Percentiles rank a stretch among this genome's conserved stretches.
phyloP scores from a whole-genome alignment of 2,797 vertebrate species.

The Synanceia verrucosa region DNA sequence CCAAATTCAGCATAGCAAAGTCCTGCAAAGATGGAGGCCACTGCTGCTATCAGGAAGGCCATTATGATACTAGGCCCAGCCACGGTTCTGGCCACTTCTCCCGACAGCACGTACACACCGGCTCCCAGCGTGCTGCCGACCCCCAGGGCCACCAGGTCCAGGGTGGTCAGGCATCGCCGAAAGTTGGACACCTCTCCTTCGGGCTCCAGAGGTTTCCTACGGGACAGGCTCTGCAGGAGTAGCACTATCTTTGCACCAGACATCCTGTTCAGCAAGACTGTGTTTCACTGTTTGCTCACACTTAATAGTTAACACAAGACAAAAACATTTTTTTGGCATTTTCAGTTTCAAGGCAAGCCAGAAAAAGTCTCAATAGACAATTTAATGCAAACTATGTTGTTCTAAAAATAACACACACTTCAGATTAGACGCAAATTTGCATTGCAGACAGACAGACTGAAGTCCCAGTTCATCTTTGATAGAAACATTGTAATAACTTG shows the following conservation, averaged over 20 bases:
- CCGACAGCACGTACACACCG: conserved; percentile 87
- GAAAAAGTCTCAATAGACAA: neutral
- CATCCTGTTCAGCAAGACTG: conserved; percentile 61
- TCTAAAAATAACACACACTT: neutral
- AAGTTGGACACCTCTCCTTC: conserved; percentile 82
- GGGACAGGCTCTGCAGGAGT: conserved; percentile 75
- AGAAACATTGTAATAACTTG: no score
- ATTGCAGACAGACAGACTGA: neutral
- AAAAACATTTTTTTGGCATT: neutral
- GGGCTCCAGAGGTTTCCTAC: conserved; percentile 80
- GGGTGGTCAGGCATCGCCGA: conserved; percentile 81
- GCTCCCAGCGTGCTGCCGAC: conserved; percentile 86
- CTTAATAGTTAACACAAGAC: neutral
- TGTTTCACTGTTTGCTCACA: neutral
- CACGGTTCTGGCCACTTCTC: conserved; percentile 86
- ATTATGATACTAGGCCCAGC: conserved; percentile 88
- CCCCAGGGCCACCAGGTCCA: conserved; percentile 87
- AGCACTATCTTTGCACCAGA: conserved; percentile 59
- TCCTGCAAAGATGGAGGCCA: conserved; percentile 87
- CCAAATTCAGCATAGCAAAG: conserved; percentile 90
- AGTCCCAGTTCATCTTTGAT: neutral
- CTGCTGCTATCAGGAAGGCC: conserved; percentile 87
- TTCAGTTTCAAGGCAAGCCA: neutral
- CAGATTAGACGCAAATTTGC: neutral
- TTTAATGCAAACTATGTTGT: neutral